These are phyloP conservation scores for Dermatemys mawii DNA, from an alignment of 2,113 vertebrate genomes.

Conservation along the genomic window DNA sequence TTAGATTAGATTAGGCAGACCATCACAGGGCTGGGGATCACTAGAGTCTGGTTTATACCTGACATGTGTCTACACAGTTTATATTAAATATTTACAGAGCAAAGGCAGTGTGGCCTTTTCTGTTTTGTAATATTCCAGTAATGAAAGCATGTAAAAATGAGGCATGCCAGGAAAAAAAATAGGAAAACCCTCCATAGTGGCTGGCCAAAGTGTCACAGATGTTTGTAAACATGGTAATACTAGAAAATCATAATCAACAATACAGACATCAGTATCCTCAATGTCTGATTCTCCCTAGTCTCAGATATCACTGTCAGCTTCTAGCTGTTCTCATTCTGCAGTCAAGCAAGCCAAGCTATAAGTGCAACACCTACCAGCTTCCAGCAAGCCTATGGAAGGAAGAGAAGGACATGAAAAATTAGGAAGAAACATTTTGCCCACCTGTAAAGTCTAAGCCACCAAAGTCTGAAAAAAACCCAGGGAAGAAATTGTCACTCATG, in stretches of 20 bases:
- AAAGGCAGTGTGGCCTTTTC: conserved; percentile 33
- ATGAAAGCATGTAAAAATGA: conserved; percentile 44
- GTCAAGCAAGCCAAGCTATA: not conserved
- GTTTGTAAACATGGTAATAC: not conserved
- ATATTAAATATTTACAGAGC: conserved; percentile 64
- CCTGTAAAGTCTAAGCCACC: not conserved
- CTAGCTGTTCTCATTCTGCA: not conserved
- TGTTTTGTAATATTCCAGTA: conserved; percentile 38
- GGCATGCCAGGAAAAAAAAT: not conserved
- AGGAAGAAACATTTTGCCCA: not conserved
- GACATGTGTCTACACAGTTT: conserved; percentile 13
- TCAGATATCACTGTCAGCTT: not conserved
- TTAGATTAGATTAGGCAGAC: conserved; percentile 46
- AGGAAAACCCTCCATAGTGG: not conserved
- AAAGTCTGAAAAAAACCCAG: not conserved
- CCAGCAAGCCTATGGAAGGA: not conserved
- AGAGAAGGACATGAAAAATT: not conserved
- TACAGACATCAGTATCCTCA: not conserved
- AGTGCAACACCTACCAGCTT: not conserved
- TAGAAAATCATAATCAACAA: not conserved
- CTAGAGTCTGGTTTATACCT: conserved; percentile 57
- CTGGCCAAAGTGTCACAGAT: conserved; percentile 1
- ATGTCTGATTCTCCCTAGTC: not conserved
- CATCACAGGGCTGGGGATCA: conserved; percentile 1
- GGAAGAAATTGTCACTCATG: not conserved